phyloP scores from a whole-genome alignment of 2,113 vertebrate species.

The Sphaerodactylus townsendi region DNA sequence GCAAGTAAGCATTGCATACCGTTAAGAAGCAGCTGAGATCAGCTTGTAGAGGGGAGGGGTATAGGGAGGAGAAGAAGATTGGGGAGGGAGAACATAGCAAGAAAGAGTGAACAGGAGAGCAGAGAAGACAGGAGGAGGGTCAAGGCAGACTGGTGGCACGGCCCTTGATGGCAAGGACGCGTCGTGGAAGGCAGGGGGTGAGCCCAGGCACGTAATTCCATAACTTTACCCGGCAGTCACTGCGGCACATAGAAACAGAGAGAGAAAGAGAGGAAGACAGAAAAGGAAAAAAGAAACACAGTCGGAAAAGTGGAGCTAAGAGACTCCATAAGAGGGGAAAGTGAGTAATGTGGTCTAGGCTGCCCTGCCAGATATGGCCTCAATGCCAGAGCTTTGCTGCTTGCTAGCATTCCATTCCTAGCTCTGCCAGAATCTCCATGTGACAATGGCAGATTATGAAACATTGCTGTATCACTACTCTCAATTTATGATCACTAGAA shows the following conservation, averaged over 20 bases:
- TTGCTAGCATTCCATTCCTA: background rate
- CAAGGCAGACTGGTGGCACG: slow-evolving; percentile 97
- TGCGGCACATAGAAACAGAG: slow-evolving; percentile 70
- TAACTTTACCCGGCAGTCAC: slow-evolving; percentile 98
- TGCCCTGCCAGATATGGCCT: background rate
- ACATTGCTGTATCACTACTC: background rate
- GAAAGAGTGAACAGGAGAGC: slow-evolving; percentile 55
- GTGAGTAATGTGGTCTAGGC: background rate
- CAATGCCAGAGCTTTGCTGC: background rate
- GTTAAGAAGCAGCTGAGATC: slow-evolving; percentile 78
- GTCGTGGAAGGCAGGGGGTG: slow-evolving; percentile 96
- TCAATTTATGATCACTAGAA: background rate
- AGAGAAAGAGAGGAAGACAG: slow-evolving; percentile 55
- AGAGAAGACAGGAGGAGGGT: slow-evolving; percentile 70
- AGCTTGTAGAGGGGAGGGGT: slow-evolving; percentile 67
- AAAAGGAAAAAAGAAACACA: slow-evolving; percentile 62
- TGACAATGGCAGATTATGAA: background rate
- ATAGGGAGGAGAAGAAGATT: slow-evolving; percentile 59
- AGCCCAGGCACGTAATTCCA: slow-evolving; percentile 98
- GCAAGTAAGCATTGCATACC: slow-evolving; percentile 74
- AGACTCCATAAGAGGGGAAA: slow-evolving; percentile 58
- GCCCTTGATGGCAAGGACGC: slow-evolving; percentile 98
- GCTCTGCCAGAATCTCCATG: background rate
- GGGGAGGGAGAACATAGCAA: slow-evolving; percentile 47
- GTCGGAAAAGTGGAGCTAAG: slow-evolving; percentile 63